Percentiles rank a stretch among this genome's conserved stretches.
Evolutionary conservation across 2,113 vertebrate species (phyloP).

Genomic region (Erythrocebus patas): DNA sequence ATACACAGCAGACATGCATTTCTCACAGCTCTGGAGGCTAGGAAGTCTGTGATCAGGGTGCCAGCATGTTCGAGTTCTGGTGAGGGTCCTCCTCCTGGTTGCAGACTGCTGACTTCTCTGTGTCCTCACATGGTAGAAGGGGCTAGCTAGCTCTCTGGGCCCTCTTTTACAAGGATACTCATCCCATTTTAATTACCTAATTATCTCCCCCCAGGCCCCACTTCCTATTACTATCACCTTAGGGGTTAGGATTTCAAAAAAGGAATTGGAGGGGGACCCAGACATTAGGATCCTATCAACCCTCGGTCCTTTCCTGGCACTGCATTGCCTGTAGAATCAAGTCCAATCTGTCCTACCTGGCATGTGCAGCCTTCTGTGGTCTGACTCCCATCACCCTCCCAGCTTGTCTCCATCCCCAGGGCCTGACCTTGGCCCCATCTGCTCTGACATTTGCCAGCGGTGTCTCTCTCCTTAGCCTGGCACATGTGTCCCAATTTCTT

Average conservation of each 20-base stretch:
- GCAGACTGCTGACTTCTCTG: not conserved
- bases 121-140: not conserved
- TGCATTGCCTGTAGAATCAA: not conserved
- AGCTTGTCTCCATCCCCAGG: not conserved
- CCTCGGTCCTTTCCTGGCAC: rapidly evolving
- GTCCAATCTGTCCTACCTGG: no score
- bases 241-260: not conserved
- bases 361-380: rapidly evolving
- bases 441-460: not conserved
- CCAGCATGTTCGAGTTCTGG: not conserved
- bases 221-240: not conserved
- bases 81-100: not conserved
- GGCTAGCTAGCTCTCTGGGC: not conserved
- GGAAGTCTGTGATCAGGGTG: not conserved
- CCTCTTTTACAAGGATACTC: not conserved
- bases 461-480: not conserved
- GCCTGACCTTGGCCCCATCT: not conserved
- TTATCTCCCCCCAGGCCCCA: not conserved
- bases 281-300: not conserved
- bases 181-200: not conserved
- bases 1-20: not conserved
- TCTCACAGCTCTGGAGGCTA: not conserved
- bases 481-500: rapidly evolving
- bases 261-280: not conserved
- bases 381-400: not conserved